Evolutionary conservation across 2,888 invertebrate species (phyloP), one percentile per base, ranked within the genome.

Genomic region (Ashinkailepas kermadecensis): DNA sequence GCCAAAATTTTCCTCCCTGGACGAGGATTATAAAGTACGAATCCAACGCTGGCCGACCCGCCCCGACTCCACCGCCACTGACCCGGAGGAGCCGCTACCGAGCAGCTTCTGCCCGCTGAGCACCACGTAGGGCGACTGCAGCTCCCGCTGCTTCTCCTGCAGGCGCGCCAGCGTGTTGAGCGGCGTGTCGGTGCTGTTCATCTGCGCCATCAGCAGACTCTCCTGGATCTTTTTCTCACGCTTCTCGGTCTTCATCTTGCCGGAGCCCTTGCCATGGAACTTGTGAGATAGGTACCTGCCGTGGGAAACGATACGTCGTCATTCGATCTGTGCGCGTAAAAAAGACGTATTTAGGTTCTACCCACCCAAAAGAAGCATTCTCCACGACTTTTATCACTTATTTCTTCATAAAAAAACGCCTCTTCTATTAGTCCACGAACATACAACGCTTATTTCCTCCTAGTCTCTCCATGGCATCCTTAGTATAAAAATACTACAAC

Each of bases 241-340:
- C 87, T 99, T 99, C 89, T 99, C 99, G 85, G 91, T 91, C 89
- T 99, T 99, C 89, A 97, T 98, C 88, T 99, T 99, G 81, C 99
- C 99, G 39, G 99, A 97, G 3, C 97, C 97, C 89, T 99, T 99
- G 81, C 99, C 99, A 89, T 99, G 99, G 90, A 99, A 99, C 89
- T 98, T 97, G 88, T 98, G 99, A 56, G 96, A 97, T 81, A 99
- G 90, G 89, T 96, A 95, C 85, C 95, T 91, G 83, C 57, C 84
- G 82, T 13, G 8, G 59, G 13, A 67, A 57, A 15, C 21, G 7
- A 39, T 39, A 39, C 39, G 39, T 39, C 39, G 4, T 39, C 39
- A 39, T 39, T 39, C 39, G 39, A 39, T 39, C 39, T 39, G 39
- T 39, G 39, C 4, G 39, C 39, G 39, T 39, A 39, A 39, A 39